Percentiles rank a stretch among this genome's conserved stretches.
Evolutionary conservation across 2,888 invertebrate species (phyloP).

Genomic region (Oegoconia quadripuncta): DNA sequence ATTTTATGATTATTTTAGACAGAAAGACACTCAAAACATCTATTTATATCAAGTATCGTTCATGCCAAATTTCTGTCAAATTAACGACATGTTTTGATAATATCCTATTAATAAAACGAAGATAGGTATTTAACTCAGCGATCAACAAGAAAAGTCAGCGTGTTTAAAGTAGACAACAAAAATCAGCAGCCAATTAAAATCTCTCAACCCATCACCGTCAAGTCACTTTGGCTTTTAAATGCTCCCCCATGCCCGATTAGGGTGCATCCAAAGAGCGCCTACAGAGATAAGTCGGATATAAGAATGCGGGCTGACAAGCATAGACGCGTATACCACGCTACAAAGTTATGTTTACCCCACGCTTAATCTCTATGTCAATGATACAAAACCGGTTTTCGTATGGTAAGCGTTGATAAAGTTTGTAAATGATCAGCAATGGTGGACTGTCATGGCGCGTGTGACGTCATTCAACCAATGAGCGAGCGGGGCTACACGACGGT

Average conservation of each 20-base stretch:
- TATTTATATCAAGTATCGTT: neutral
- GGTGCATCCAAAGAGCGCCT: constrained; percentile 75
- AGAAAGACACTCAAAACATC: neutral
- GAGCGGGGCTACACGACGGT: constrained; percentile 57
- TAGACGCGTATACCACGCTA: constrained; percentile 52
- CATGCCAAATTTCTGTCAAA: constrained; percentile 9
- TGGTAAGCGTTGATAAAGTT: constrained; percentile 30
- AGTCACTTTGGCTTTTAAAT: constrained; percentile 64
- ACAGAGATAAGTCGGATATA: constrained; percentile 68
- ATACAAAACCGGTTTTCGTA: constrained; percentile 26
- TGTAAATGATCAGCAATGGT: constrained; percentile 61
- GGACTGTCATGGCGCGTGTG: constrained; percentile 72
- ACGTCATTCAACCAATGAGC: constrained; percentile 76
- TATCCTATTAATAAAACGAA: neutral
- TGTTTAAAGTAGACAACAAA: constrained; percentile 36
- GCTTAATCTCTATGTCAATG: constrained; percentile 23
- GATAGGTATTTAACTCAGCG: neutral
- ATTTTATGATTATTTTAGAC: too few relatives aligned
- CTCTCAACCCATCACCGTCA: constrained; percentile 58
- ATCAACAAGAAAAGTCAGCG: neutral
- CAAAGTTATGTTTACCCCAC: constrained; percentile 31
- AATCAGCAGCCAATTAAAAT: constrained; percentile 70
- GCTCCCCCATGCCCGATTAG: constrained; percentile 66
- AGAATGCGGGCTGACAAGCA: constrained; percentile 71
- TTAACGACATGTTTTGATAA: neutral